Percentiles rank a stretch among this genome's conserved stretches.
Evolutionary conservation across 1,140 invertebrate genomes (phyloP).

Genomic region (Drosophila quadrilineata): DNA sequence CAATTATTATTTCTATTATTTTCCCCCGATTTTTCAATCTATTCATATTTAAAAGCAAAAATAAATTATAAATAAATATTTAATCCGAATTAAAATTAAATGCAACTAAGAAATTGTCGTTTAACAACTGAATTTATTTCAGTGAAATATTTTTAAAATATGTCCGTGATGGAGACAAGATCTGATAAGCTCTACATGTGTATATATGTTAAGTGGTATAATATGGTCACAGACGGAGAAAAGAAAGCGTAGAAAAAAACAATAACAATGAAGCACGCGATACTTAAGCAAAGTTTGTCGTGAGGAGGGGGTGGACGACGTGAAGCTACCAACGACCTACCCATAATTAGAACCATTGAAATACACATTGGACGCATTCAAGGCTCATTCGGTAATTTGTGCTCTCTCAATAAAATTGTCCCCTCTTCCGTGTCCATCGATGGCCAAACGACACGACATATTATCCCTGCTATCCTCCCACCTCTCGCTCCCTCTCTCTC

Average conservation of each 20-base stretch:
- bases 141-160: too few relatives aligned
- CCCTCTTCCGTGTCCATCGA: constrained; percentile 34
- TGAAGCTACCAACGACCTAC: too few relatives aligned
- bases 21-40: too few relatives aligned
- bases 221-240: background rate
- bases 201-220: too few relatives aligned
- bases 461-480: background rate
- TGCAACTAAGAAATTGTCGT: too few relatives aligned
- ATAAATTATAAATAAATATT: too few relatives aligned
- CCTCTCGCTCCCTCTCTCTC: background rate
- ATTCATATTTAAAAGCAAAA: too few relatives aligned
- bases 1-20: too few relatives aligned
- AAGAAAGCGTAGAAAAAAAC: constrained; percentile 41
- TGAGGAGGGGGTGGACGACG: too few relatives aligned
- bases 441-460: constrained; percentile 51
- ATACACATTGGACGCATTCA: constrained; percentile 27
- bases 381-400: background rate
- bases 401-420: constrained; percentile 42
- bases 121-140: too few relatives aligned
- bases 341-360: constrained; percentile 77
- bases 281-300: constrained; percentile 72
- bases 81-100: too few relatives aligned
- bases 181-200: too few relatives aligned
- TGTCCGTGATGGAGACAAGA: background rate
- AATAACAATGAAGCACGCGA: constrained; percentile 76